Percentiles rank a stretch among this genome's conserved stretches.
Evolutionary conservation across 2,888 invertebrate species (phyloP).

Genomic region (Thalpophila matura): DNA sequence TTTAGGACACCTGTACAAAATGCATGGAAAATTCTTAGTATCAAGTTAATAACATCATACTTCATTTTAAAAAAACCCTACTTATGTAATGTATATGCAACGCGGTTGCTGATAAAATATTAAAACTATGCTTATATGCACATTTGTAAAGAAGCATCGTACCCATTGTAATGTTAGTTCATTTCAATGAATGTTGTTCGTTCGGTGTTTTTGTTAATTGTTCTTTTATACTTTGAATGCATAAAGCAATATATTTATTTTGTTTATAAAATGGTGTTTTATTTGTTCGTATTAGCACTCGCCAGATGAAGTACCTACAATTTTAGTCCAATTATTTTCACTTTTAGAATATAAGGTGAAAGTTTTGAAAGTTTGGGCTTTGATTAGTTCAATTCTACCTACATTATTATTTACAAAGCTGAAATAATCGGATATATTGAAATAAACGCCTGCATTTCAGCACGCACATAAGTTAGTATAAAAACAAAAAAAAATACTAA

Average conservation of each 20-base stretch:
- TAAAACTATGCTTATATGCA: conserved; percentile 59
- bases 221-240: conserved; percentile 81
- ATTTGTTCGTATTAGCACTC: too few species aligned
- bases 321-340: too few species aligned
- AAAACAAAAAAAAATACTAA: neutral
- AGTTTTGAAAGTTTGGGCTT: too few species aligned
- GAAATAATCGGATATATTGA: too few species aligned
- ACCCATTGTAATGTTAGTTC: conserved; percentile 60
- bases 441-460: too few species aligned
- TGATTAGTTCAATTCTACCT: too few species aligned
- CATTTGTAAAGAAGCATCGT: conserved; percentile 51
- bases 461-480: neutral
- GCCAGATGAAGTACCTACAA: too few species aligned
- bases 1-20: too few species aligned
- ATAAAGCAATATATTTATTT: conserved; percentile 85
- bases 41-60: neutral
- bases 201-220: conserved; percentile 69
- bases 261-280: conserved; percentile 75
- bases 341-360: too few species aligned
- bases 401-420: too few species aligned
- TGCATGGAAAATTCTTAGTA: neutral
- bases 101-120: conserved; percentile 48
- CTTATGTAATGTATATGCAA: conserved; percentile 37
- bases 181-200: conserved; percentile 71
- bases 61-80: conserved; percentile 26